These are phyloP conservation scores for Bos javanicus DNA, from an alignment of 2,113 vertebrate species.

Conservation along the genomic window DNA sequence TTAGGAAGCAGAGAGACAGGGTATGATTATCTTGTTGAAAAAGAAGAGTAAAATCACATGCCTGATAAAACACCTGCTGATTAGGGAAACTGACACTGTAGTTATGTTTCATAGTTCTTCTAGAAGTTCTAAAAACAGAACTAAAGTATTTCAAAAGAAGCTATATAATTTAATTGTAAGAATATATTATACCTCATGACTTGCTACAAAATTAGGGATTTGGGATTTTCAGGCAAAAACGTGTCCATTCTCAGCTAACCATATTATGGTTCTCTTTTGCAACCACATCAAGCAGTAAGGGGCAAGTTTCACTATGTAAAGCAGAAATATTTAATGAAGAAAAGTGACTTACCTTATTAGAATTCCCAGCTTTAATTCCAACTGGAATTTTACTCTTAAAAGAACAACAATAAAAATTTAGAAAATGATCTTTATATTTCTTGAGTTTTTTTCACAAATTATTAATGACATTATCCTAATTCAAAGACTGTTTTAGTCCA, in stretches of 20 bases:
- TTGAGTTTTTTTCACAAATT: not conserved
- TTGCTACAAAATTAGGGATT: not conserved
- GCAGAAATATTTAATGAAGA: slow-evolving; percentile 25
- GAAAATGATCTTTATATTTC: not conserved
- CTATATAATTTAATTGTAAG: not conserved
- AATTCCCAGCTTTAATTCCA: slow-evolving; percentile 95
- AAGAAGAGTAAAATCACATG: not conserved
- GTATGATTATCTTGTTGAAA: not conserved
- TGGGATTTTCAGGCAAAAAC: not conserved
- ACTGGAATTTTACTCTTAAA: slow-evolving; percentile 94
- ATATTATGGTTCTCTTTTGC: not conserved
- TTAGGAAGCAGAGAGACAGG: not conserved
- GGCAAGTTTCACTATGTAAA: not conserved
- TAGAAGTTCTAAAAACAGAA: not conserved
- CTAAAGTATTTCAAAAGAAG: not conserved
- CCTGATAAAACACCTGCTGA: not conserved
- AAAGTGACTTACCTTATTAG: slow-evolving; percentile 91
- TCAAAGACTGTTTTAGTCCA: not conserved
- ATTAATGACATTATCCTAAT: not conserved
- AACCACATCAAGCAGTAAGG: not conserved
- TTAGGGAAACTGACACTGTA: not conserved
- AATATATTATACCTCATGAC: not conserved
- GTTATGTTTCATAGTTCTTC: not conserved
- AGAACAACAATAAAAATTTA: slow-evolving; percentile 9
- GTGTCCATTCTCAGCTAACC: not conserved